A percentile compares a stretch with the other conserved stretches of the same genome.
phyloP scores from a whole-genome alignment of 2,797 vertebrate genomes.

The Nyctibius grandis region DNA sequence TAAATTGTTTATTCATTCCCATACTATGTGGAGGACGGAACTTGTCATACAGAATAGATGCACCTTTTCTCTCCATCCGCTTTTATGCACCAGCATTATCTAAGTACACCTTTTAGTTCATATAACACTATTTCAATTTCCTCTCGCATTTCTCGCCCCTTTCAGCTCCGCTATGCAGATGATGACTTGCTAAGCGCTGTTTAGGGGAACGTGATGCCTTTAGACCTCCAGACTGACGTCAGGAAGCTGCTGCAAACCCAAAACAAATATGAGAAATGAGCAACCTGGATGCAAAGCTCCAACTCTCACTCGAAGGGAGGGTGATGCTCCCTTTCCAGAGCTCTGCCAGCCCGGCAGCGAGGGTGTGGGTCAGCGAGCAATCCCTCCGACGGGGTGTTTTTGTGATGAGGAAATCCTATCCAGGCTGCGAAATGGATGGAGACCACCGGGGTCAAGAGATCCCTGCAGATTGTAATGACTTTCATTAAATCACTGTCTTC shows the following conservation, averaged over 20 bases:
- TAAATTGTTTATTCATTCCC: neutral
- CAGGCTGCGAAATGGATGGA: neutral
- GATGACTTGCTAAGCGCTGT: neutral
- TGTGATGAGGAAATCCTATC: neutral
- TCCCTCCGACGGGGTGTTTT: rapidly evolving
- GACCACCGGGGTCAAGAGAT: neutral
- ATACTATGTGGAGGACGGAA: neutral
- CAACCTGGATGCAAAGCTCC: neutral
- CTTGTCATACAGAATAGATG: neutral
- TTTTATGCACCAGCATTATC: neutral
- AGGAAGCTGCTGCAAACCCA: neutral
- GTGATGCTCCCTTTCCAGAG: neutral
- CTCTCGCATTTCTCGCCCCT: neutral
- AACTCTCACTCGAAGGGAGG: neutral
- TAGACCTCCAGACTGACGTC: neutral
- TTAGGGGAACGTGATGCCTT: neutral
- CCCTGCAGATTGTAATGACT: neutral
- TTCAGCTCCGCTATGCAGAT: neutral
- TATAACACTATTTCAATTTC: neutral
- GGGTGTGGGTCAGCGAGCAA: neutral
- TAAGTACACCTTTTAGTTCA: neutral
- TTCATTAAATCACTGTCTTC: constrained; percentile 23
- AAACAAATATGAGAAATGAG: neutral
- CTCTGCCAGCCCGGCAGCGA: neutral
- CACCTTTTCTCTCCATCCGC: neutral